phyloP scores from a whole-genome alignment of 2,888 invertebrate genomes.

The Thysanoteuthis rhombus region DNA sequence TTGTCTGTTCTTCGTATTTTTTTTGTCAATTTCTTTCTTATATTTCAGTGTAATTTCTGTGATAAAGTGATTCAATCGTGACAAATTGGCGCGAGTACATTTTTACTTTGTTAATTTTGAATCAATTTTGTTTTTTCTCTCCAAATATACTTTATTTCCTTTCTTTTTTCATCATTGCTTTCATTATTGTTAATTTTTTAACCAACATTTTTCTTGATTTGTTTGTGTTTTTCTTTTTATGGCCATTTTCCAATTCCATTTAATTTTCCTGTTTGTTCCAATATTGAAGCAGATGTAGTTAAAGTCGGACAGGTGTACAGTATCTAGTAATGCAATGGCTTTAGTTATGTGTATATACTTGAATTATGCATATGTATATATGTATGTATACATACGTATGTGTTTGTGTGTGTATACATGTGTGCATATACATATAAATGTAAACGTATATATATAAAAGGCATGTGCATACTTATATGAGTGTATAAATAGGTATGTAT shows the following conservation, averaged over 20 bases:
- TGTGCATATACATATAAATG: background rate
- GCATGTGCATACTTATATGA: background rate
- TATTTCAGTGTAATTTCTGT: background rate
- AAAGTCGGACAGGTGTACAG: background rate
- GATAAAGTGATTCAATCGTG: background rate
- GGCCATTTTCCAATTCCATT: slow-evolving; percentile 12
- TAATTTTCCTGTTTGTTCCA: background rate
- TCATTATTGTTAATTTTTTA: background rate
- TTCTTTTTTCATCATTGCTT: background rate
- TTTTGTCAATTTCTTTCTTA: background rate
- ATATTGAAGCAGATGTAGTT: background rate
- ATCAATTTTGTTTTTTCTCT: background rate
- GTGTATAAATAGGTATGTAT: background rate
- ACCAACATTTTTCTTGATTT: background rate
- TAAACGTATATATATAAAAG: background rate
- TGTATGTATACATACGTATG: background rate
- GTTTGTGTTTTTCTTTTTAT: background rate
- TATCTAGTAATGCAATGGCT: background rate
- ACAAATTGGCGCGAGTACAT: background rate
- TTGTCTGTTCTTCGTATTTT: background rate
- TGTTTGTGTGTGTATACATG: background rate
- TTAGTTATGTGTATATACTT: background rate
- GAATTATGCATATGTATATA: background rate
- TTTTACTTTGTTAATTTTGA: background rate
- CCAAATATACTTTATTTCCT: background rate